phyloP scores from a whole-genome alignment of 2,113 vertebrate species.

The Eleginops maclovinus region DNA sequence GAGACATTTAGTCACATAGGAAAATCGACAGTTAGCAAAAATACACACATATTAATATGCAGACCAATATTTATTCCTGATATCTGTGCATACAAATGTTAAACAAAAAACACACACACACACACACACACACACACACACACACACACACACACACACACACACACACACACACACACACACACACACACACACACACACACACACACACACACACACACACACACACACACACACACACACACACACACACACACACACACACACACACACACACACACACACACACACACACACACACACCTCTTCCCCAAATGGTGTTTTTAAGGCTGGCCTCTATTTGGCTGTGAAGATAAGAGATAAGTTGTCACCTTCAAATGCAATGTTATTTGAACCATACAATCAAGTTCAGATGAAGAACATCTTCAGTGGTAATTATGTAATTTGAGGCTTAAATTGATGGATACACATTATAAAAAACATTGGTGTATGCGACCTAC shows the following conservation, averaged over 20 bases:
- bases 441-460: background rate
- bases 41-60: conserved; percentile 31
- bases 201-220: conserved; percentile 19
- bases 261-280: conserved; percentile 26
- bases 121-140: conserved; percentile 28
- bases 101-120: conserved; percentile 47
- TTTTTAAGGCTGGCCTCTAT: conserved; percentile 65
- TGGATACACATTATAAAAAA: background rate
- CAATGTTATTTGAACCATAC: background rate
- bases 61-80: conserved; percentile 49
- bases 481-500: background rate
- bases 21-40: conserved; percentile 49
- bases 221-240: conserved; percentile 48
- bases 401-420: background rate
- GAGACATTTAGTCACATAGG: conserved; percentile 35
- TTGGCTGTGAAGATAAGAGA: conserved; percentile 62
- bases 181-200: conserved; percentile 5
- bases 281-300: conserved; percentile 21
- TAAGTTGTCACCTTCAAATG: conserved; percentile 26
- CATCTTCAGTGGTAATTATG: background rate
- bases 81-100: conserved; percentile 43
- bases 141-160: conserved; percentile 26
- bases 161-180: too few species aligned
- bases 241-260: conserved; percentile 47
- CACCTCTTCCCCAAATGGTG: conserved; percentile 52